Conservation (phyloP, 1,140 invertebrate species). For the Papilio polyxenes region DNA sequence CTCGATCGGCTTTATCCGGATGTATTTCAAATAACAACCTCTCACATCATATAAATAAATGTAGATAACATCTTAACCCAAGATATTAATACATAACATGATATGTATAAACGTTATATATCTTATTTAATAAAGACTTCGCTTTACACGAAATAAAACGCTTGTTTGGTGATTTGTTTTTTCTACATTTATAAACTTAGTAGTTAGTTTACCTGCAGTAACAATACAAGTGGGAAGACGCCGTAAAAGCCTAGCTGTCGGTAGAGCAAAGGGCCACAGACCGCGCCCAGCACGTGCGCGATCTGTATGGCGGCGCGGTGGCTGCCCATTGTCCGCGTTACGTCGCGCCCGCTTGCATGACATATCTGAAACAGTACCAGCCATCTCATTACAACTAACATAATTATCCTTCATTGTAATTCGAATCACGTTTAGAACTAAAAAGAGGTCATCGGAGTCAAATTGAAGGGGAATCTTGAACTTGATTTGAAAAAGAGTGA, state of each 20-base stretch:
- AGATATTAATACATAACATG: neutral
- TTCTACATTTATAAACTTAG: neutral
- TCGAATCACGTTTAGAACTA: too few relatives aligned
- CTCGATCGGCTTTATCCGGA: neutral
- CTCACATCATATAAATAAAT: neutral
- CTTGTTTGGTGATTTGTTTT: neutral
- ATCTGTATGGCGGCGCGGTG: slow-evolving; percentile 75
- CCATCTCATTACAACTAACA: neutral
- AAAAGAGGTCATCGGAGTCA: neutral
- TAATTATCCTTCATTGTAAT: neutral
- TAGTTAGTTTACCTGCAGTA: slow-evolving; percentile 73
- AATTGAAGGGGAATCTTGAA: neutral
- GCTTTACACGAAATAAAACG: neutral
- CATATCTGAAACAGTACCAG: slow-evolving; percentile 64
- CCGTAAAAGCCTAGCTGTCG: slow-evolving; percentile 74
- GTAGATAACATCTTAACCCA: slow-evolving; percentile 6
- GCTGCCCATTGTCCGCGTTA: slow-evolving; percentile 74
- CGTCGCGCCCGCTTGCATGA: slow-evolving; percentile 70
- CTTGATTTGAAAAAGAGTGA: too few relatives aligned
- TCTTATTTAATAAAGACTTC: neutral
- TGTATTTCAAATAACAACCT: neutral
- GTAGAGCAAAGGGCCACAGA: slow-evolving; percentile 70
- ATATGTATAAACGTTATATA: neutral
- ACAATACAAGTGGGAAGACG: slow-evolving; percentile 76
- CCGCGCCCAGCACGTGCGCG: slow-evolving; percentile 70